Base-by-base conservation (phyloP, 2,888 invertebrate species). In the Lycaena phlaeas region DNA sequence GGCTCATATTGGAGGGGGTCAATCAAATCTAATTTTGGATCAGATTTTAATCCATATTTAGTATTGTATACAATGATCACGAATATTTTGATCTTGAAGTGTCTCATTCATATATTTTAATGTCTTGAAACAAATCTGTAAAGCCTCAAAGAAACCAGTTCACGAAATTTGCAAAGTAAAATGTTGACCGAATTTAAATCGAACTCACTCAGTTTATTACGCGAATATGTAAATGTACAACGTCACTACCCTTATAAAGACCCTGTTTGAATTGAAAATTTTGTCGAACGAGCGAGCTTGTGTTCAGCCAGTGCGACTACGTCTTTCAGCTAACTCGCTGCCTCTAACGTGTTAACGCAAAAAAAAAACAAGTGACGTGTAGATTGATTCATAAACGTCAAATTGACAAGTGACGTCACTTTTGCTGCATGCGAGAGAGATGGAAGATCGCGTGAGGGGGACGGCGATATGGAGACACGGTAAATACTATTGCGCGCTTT, bases 201-300 rank as follows among this genome's bases (percentile, higher is more conserved):
- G 78, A 73, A 66, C 11, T 34, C 72, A 67, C 68, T 69, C 74
- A 74, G 59, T 79, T 79, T 82, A 81, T 82, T 81, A 81, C 82
- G 78, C 74, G 75, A 75, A 79, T 84, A 85, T 84, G 82, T 85
- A 82, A 84, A 84, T 84, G 77, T 73, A 74, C 74, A 70, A 70
- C 82, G 81, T 81, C 81, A 84, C 82, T 84, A 81, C 84, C 81
- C 84, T 82, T 81, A 82, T 77, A 82, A 78, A 82, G 79, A 73
- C 81, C 79, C 75, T 74, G 78, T 75, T 79, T 82, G 84, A 84
- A 82, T 84, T 81, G 79, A 82, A 82, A 84, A 82, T 84, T 81
- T 78, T 70, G 78, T 76, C 70, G 73, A 75, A 73, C 75, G 73
- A 68, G 68, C 69, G 74, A 72, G 68, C 67, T 64, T 59, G 56